Conservation (phyloP, 1,140 invertebrate species). For the Pollicipes pollicipes region DNA sequence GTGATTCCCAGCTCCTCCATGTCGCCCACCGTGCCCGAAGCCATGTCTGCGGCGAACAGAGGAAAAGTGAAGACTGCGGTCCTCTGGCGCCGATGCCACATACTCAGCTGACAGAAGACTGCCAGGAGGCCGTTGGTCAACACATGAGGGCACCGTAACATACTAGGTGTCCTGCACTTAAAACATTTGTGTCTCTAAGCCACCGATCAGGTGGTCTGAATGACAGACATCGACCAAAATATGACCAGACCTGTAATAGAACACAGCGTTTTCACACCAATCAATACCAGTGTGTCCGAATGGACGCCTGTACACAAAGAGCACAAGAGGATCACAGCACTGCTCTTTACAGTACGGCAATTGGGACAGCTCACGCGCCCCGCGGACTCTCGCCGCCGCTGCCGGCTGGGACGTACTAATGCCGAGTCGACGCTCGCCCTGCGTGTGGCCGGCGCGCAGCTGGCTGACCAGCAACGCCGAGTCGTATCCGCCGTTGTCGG, state of each 20-base stretch:
- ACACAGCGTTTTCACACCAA: too few relatives aligned
- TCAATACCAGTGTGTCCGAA: too few relatives aligned
- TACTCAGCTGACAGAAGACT: too few relatives aligned
- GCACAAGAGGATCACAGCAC: slow-evolving; percentile 8
- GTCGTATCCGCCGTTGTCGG: slow-evolving; percentile 97
- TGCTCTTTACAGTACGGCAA: slow-evolving; percentile 8
- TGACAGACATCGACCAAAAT: too few relatives aligned
- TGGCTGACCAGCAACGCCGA: slow-evolving; percentile 83
- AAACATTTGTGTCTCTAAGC: too few relatives aligned
- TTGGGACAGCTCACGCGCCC: slow-evolving; percentile 2
- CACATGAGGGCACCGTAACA: too few relatives aligned
- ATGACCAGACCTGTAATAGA: too few relatives aligned
- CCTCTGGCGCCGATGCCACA: too few relatives aligned
- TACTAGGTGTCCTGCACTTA: too few relatives aligned
- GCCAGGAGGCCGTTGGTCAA: too few relatives aligned
- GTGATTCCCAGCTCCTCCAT: slow-evolving; percentile 82
- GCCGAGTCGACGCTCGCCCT: slow-evolving; percentile 55
- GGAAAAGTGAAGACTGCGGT: too few relatives aligned
- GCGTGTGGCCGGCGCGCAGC: slow-evolving; percentile 71
- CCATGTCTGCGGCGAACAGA: slow-evolving; percentile 49
- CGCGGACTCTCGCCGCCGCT: slow-evolving; percentile 2
- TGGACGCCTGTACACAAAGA: slow-evolving; percentile 1
- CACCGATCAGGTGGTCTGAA: too few relatives aligned
- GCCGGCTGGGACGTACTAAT: slow-evolving; percentile 44
- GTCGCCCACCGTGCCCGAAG: slow-evolving; percentile 59